Base-by-base conservation (phyloP, 2,113 vertebrate species). In the Triplophysa rosa region DNA sequence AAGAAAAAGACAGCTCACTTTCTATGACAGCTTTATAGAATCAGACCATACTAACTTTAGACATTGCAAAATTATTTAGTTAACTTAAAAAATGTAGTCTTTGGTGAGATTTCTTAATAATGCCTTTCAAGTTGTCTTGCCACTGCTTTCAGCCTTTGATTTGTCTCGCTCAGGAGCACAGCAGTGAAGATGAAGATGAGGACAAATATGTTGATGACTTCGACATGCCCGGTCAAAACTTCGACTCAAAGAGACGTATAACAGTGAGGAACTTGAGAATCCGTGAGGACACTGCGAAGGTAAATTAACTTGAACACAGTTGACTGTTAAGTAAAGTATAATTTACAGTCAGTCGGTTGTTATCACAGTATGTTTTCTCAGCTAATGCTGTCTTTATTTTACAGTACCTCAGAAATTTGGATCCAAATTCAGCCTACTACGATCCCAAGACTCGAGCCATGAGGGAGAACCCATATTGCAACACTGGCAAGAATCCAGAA, bases 211-310 rank as follows among this genome's bases (percentile, higher is more conserved):
- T 97, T 23, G 98, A 99, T 89, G 98, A 99, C 80, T 95, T 99
- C 17, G 98, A 99, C 84, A 99, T 99, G 98, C 98, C 98, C 0
- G 98, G 97, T 64, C 97, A 99, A 90, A 99, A 99, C 92, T 99
- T 99, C 85, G 98, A 99, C 89, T 99, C 98, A 0, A 99, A 99
- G 84, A 94, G 98, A 87, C 92, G 97, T 42, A 99, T 99, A 87
- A 99, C 98, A 11, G 97, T 99, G 79, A 93, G 96, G 67, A 99
- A 99, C 85, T 85, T 98, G 58, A 94, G 98, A 77, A 99, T 99
- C 86, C 92, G 97, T 85, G 98, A 99, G 87, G 98, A 99, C 88
- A 99, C 95, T 13, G 98, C 98, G 24, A 99, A 99, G 89, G 98
- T 99, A 87, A 87, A 87, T 17, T 16, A 52, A 16, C 2, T 16